phyloP scores from a whole-genome alignment of 2,113 vertebrate genomes.

The Rattus rattus region DNA sequence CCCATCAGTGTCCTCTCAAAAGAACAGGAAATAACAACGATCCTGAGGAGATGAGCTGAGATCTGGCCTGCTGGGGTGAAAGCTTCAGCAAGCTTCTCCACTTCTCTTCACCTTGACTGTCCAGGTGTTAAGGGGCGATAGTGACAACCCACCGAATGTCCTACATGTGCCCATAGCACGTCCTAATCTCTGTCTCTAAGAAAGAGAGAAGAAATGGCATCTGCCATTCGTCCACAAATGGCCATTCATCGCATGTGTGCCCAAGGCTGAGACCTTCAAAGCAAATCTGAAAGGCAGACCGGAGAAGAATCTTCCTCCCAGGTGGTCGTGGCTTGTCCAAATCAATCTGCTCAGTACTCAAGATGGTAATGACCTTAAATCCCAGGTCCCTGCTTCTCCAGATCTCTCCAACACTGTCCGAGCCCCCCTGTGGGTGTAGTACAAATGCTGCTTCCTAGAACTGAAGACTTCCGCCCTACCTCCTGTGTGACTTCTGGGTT shows the following conservation, averaged over 20 bases:
- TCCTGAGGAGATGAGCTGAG: neutral
- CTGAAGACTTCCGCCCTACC: neutral
- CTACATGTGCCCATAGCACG: neutral
- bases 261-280: neutral
- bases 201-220: neutral
- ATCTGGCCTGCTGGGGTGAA: neutral
- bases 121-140: neutral
- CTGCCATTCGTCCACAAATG: neutral
- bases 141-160: neutral
- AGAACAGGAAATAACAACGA: neutral
- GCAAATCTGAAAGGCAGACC: neutral
- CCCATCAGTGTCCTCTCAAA: neutral
- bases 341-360: neutral
- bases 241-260: fast-evolving
- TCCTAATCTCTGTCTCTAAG: neutral
- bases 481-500: neutral
- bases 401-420: neutral
- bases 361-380: fast-evolving
- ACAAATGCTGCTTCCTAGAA: neutral
- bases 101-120: neutral
- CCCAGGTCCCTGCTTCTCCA: neutral
- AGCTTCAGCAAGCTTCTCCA: neutral
- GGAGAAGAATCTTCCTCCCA: neutral
- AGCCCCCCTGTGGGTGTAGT: neutral
- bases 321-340: neutral